phyloP scores from a whole-genome alignment of 2,113 vertebrate genomes.

The Cololabis saira region DNA sequence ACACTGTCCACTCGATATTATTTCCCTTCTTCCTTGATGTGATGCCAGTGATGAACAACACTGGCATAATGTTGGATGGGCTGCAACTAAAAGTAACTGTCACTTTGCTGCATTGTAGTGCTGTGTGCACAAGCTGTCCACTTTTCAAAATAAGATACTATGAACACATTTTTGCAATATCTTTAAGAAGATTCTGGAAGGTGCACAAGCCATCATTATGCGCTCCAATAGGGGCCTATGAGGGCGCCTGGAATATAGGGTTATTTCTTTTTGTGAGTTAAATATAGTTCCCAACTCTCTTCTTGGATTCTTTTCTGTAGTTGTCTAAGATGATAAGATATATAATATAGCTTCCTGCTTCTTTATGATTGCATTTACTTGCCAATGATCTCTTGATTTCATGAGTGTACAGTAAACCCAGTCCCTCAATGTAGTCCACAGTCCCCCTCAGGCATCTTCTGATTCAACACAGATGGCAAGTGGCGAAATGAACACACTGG shows the following conservation, averaged over 20 bases:
- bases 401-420: slow-evolving; percentile 5
- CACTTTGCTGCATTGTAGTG: slow-evolving; percentile 8
- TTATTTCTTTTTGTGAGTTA: background rate
- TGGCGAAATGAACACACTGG: slow-evolving; percentile 66
- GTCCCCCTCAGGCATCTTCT: slow-evolving; percentile 59
- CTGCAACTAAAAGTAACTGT: slow-evolving; percentile 30
- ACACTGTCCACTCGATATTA: no score
- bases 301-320: no score
- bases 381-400: background rate
- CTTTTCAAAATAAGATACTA: slow-evolving; percentile 31
- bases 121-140: slow-evolving; percentile 16
- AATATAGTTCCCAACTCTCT: no score
- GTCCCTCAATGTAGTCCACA: slow-evolving; percentile 60
- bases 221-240: background rate
- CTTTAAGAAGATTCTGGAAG: slow-evolving; percentile 39
- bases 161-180: slow-evolving; percentile 42
- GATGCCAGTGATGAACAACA: slow-evolving; percentile 22
- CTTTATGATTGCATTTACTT: background rate
- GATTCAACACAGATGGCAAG: slow-evolving; percentile 72
- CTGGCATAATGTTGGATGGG: slow-evolving; percentile 11
- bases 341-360: background rate
- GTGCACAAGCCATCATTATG: slow-evolving; percentile 2
- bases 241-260: background rate
- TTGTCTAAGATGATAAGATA: background rate
- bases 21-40: slow-evolving; percentile 22